Base-by-base conservation (phyloP, 2,797 vertebrate genomes). In the Nyctalus aviator region DNA sequence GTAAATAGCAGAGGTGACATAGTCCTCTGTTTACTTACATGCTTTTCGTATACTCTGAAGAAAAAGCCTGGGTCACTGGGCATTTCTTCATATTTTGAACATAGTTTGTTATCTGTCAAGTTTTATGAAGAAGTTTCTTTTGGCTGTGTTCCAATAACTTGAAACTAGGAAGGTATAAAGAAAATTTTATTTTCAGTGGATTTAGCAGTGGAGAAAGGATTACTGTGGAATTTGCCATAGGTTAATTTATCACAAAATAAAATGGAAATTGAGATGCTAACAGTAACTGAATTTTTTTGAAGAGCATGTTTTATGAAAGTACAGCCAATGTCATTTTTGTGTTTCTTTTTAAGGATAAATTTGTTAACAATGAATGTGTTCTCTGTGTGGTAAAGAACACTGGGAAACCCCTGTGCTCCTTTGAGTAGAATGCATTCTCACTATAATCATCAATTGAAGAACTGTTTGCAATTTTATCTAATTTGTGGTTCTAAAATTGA, bases 21-120 rank as follows among this genome's bases (percentile, higher is more conserved):
- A 66, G 82, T 55, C 30, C 5, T 93, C n/a, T 94, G 5, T 95
- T 93, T 85, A 25, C 27, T 83, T 91, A 57, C 12, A 8, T 95
- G 62, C 48, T 71, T 5, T 94, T 84, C 10, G 21, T 92, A 1
- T 72, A 46, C 73, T 6, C 18, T 85, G 35, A 1, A 57, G 92
- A 86, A 95, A 88, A 83, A 90, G 14, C 35, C 18, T 44, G 30
- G 37, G 64, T 91, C 35, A 89, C 7, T 41, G 35, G 35, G 8
- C 25, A 72, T 91, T 87, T 96, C 15, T 86, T 83, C 21, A 82
- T 85, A 84, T 95, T 87, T 64, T 93, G 27, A 82, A 27, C 12
- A 68, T 27, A 73, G 27, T 90, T 94, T 81, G 41, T 32, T 88
- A 4, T 77, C 59, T 89, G 1, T 90, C 64, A 85, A 20, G 53